Evolutionary conservation across 2,797 vertebrate species (phyloP), one percentile per base, ranked within the genome.

Genomic region (Danio jaintianensis): DNA sequence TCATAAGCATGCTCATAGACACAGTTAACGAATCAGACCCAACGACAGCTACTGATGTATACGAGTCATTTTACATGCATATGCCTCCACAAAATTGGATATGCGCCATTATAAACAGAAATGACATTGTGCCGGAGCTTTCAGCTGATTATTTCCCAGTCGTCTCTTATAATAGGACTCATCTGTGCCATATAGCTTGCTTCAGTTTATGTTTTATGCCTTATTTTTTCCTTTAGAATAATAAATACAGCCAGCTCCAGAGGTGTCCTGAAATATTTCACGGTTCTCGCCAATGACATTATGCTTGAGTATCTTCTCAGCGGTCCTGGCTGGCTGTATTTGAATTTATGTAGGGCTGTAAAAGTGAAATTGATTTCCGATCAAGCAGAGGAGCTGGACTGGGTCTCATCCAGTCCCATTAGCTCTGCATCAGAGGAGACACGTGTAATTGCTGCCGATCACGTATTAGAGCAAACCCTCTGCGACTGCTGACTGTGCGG

Each of bases 311-410:
- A 86, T 86, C 75, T 84, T 72, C 80, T 83, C 69, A 79, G 80
- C 61, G 77, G 58, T 76, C 22, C 45, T 52, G 58, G 53, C 61
- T 75, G 48, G 64, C 82, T 82, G 79, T 69, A 81, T 80, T 84
- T 80, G 69, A 84, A 85, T 87, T 85, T 82, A 88, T 88, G 83
- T 68, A 71, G 71, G 79, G 69, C 52, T 84, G 79, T 85, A 83
- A 86, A 84, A 86, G 83, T 20, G 12, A 79, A 81, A 87, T 88
- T 86, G 85, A 87, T 86, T 87, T 86, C 82, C 74, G 47, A 83
- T 84, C 71, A 76, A 62, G 68, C 85, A 71, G 59, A 75, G 69
- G 77, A 75, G 70, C 73, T 47, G 40, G 70, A 79, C 69, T 22
- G 73, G 62, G 77, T 58, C 71, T 52, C 72, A 82, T 79, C 62